phyloP scores from a whole-genome alignment of 2,797 vertebrate species.

The Avahi laniger region DNA sequence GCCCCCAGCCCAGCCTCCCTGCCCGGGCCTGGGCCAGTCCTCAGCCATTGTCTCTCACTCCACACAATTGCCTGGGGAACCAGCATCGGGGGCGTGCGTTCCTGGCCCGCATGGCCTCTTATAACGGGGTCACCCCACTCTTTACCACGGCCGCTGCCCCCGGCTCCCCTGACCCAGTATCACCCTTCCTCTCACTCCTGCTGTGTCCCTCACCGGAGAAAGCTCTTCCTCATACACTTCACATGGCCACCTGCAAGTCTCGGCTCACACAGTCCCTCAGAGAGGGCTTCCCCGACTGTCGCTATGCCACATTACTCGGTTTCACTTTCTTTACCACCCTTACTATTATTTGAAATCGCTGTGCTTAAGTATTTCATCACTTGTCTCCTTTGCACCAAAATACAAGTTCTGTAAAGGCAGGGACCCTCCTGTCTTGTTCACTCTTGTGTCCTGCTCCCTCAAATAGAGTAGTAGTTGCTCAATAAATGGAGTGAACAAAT shows the following conservation, averaged over 20 bases:
- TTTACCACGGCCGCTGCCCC: neutral
- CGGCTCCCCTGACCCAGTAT: neutral
- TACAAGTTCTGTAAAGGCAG: neutral
- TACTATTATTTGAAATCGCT: neutral
- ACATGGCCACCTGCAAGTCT: neutral
- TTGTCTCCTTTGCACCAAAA: neutral
- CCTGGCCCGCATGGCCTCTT: neutral
- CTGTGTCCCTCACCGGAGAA: neutral
- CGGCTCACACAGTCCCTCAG: neutral
- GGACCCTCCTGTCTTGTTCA: neutral
- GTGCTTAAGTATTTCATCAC: neutral
- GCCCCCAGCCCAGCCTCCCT: neutral
- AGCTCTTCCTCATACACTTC: neutral
- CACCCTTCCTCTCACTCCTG: neutral
- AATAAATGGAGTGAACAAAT: neutral
- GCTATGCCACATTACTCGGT: neutral
- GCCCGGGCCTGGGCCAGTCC: neutral
- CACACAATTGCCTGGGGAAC: neutral
- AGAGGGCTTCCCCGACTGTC: neutral
- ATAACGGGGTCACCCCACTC: neutral
- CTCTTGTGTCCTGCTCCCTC: neutral
- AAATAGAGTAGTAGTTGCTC: neutral
- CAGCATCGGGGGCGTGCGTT: fast-evolving
- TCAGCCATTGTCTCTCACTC: neutral
- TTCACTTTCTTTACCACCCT: neutral